Conservation (phyloP, 2,888 invertebrate species). For the Pristionchus arcanus region DNA sequence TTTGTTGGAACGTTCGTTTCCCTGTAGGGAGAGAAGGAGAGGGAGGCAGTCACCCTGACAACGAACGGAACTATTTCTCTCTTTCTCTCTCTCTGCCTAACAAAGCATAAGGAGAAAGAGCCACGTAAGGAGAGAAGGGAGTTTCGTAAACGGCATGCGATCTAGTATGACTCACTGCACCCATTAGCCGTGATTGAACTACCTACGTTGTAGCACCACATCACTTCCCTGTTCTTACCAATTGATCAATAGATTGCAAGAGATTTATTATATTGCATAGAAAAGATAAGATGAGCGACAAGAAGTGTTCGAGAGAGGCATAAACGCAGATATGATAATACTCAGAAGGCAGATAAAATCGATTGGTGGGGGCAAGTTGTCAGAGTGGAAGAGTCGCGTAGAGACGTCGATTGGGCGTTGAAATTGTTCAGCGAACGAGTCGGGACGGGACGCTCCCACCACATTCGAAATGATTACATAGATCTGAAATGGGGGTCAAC, state of each 20-base stretch:
- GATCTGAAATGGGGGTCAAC: slow-evolving; percentile 44
- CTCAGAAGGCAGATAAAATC: slow-evolving; percentile 52
- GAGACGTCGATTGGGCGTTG: slow-evolving; percentile 10
- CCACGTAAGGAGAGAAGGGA: slow-evolving; percentile 17
- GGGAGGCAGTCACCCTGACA: not conserved
- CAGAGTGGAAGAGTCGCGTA: slow-evolving; percentile 44
- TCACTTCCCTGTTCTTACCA: not conserved
- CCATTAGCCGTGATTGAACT: slow-evolving; percentile 11
- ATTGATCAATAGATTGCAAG: not conserved
- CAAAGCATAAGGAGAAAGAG: not conserved
- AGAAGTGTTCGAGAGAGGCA: slow-evolving; percentile 39
- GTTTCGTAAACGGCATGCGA: slow-evolving; percentile 25
- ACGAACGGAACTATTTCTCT: not conserved
- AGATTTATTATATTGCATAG: slow-evolving; percentile 50
- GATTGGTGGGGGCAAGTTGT: slow-evolving; percentile 41
- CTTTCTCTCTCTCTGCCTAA: not conserved
- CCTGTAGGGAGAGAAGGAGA: not conserved
- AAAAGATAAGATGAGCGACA: slow-evolving; percentile 19
- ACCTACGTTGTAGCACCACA: slow-evolving; percentile 17
- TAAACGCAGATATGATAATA: slow-evolving; percentile 37
- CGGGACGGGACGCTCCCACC: slow-evolving; percentile 49
- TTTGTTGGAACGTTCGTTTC: not conserved
- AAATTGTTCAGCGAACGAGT: slow-evolving; percentile 40
- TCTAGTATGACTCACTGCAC: slow-evolving; percentile 5
- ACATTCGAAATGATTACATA: slow-evolving; percentile 34